Evolutionary conservation across 2,797 vertebrate species (phyloP).

Genomic region (Oryzias dopingdopingensis): DNA sequence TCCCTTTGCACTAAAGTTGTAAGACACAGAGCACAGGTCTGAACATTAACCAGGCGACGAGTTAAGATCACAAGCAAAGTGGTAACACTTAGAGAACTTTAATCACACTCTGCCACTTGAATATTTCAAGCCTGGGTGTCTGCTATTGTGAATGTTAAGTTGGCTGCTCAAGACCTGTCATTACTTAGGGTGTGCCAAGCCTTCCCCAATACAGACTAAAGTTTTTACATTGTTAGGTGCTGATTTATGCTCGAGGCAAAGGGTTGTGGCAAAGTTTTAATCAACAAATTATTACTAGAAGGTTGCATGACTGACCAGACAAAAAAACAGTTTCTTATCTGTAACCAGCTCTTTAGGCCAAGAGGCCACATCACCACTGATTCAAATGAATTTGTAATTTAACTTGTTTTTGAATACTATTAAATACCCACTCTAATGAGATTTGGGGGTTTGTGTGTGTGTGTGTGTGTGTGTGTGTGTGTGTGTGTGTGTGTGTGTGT

Average conservation of each 20-base stretch:
- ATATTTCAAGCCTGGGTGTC: conserved; percentile 62
- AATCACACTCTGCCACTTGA: conserved; percentile 36
- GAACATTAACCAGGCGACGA: conserved; percentile 42
- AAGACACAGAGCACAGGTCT: conserved; percentile 37
- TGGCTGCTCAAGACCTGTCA: conserved; percentile 54
- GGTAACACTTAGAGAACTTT: conserved; percentile 59
- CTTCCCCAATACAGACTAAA: conserved; percentile 43
- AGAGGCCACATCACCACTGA: background rate
- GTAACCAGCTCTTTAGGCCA: conserved; percentile 16
- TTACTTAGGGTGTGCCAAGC: conserved; percentile 55
- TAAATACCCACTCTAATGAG: too few relatives aligned
- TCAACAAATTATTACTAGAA: conserved; percentile 62
- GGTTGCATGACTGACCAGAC: conserved; percentile 42
- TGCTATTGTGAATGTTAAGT: conserved; percentile 57
- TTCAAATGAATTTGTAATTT: conserved; percentile 5
- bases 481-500: too few relatives aligned
- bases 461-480: too few relatives aligned
- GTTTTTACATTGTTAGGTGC: conserved; percentile 62
- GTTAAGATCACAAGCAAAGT: conserved; percentile 57
- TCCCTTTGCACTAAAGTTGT: conserved; percentile 33
- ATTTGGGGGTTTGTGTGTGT: too few relatives aligned
- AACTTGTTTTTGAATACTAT: too few relatives aligned
- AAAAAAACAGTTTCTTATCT: conserved; percentile 48
- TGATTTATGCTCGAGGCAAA: conserved; percentile 72
- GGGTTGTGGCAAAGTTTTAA: conserved; percentile 59